Base-by-base conservation (phyloP, 2,888 invertebrate species). In the Anaspis maculata region DNA sequence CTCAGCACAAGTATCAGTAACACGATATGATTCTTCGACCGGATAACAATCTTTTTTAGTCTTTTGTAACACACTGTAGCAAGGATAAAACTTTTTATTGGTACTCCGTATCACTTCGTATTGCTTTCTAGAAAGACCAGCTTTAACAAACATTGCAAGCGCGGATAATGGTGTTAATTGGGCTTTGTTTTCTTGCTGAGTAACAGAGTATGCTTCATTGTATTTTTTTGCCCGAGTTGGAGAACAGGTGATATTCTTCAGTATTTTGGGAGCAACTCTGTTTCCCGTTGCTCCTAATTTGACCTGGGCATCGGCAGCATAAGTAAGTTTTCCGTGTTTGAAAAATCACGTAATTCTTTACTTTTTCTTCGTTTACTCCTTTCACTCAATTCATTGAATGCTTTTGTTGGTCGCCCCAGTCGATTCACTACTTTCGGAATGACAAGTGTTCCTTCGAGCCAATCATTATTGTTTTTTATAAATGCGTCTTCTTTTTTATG, bases 1-100 rank as follows among this genome's bases (percentile, higher is more conserved):
- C 10, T 24, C 24, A 4, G 24, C 24, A 24, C 24, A 24, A 10
- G 24, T 24, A 5, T 10, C 11, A 5, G 24, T 24, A 5, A 24
- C 24, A 4, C 24, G 9, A 4, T 9, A 24, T 7, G 7, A 9
- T 24, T 24, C 24, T 24, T 24, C 5, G 6, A 5, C 4, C 5
- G 24, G 24, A 24, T 9, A 24, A 10, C 24, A 24, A 7, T 24
- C 24, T 24, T 24, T 5, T 24, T 24, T 24, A 4, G 24, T 9
- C 9, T 9, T 10, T 24, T 24, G 24, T 24, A 24, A 24, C 24
- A 24, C 6, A 24, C 6, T 5, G 24, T 24, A 24, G 11, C 11
- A 24, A 11, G 24, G 24, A 11, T 24, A 24, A 9, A 24, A 11
- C 5, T 4, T 24, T 10, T 24, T 24, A 11, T 24, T 11, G 4